Evolutionary conservation across 2,888 invertebrate genomes (phyloP), one percentile per base, ranked within the genome.

Genomic region (Oegoconia quadripuncta): DNA sequence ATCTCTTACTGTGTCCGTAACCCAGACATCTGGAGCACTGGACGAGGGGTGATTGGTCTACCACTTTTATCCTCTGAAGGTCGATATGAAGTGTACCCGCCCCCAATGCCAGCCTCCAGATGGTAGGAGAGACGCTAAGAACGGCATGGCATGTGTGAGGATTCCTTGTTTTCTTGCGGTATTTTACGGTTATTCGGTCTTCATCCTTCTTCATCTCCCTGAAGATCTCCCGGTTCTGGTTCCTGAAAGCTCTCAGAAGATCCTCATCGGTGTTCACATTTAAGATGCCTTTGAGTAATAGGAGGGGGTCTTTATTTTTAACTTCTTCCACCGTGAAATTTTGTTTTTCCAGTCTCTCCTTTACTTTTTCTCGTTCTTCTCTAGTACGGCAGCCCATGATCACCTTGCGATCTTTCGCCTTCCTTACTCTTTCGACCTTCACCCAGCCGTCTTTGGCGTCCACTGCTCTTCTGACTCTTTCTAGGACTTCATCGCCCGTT

Each of bases 221-320:
- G 7, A 31, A n/a, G 0, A 44, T 3, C 1, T 42, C 17, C 7
- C 8, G 14, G 5, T 41, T 42, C 13, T 45, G 44, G 7, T 4
- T 36, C 17, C 37, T 9, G n/a, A n/a, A n/a, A n/a, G n/a, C n/a
- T n/a, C n/a, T 23, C 6, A 39, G 1, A 1, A 51, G 28, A 3
- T 49, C 49, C 18, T 44, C 44, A 9, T 44, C 42, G 4, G 36
- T 38, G 23, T 44, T 31, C 14, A 25, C 20, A 6, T 5, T 18
- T 12, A 43, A 22, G 2, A 43, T 17, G 17, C 32, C 22, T 26
- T 22, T 14, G 14, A 37, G 20, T 3, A 25, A 27, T 3, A 42
- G 6, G 1, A 42, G 31, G 3, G 42, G 42, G 26, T 38, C 31
- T 15, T 34, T 34, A 17, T 34, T 37, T 11, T 13, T 12, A 11